These are phyloP conservation scores for Clarias fuscus DNA, from an alignment of 2,797 vertebrate species.

Conservation along the genomic window DNA sequence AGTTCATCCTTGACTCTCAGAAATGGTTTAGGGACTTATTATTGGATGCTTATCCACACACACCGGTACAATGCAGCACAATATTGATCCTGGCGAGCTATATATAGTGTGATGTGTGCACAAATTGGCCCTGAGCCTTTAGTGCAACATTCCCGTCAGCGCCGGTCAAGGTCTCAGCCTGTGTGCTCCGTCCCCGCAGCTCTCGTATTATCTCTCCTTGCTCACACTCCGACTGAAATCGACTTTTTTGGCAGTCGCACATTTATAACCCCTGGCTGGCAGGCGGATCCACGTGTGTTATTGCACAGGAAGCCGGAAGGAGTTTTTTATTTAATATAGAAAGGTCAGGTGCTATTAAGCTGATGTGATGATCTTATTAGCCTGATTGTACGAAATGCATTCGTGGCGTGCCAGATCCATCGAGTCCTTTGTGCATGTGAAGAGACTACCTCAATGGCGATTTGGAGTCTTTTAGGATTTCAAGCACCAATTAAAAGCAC, in stretches of 20 bases:
- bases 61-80: background rate
- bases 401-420: background rate
- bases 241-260: background rate
- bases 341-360: background rate
- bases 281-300: background rate
- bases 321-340: background rate
- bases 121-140: background rate
- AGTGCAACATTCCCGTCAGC: background rate
- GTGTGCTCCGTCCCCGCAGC: background rate
- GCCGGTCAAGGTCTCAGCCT: background rate
- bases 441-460: background rate
- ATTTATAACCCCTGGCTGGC: background rate
- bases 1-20: background rate
- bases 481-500: slow-evolving; percentile 3
- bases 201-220: background rate
- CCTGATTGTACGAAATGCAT: background rate
- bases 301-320: background rate
- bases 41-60: background rate
- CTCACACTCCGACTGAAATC: background rate
- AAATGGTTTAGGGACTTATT: background rate
- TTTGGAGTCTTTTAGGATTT: slow-evolving; percentile 12
- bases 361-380: slow-evolving; percentile 11
- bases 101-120: background rate
- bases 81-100: background rate
- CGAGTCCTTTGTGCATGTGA: background rate